Evolutionary conservation across 37 sponge, comb jelly and placozoan species (phyloP).

Genomic region (Halisarca cf. caerulea): DNA sequence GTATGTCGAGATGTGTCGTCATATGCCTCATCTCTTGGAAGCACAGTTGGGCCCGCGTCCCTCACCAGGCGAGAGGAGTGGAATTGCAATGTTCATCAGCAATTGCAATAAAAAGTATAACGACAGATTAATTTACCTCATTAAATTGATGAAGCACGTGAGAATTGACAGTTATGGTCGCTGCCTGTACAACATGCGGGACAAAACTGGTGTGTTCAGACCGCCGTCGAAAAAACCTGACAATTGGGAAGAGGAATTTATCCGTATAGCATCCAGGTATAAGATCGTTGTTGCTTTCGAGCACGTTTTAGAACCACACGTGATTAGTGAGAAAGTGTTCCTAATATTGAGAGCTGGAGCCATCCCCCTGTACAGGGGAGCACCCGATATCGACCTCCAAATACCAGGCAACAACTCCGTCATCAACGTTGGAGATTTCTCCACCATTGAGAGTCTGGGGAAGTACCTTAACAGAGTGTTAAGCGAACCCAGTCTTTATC

Average conservation of each 20-base stretch:
- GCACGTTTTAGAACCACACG: neutral
- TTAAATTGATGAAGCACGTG: slow-evolving; percentile 27
- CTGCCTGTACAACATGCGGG: slow-evolving; percentile 26
- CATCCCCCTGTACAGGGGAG: slow-evolving; percentile 19
- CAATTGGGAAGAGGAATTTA: slow-evolving; percentile 24
- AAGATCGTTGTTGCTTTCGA: slow-evolving; percentile 16
- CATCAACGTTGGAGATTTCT: slow-evolving; percentile 11
- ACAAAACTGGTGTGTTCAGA: slow-evolving; percentile 21
- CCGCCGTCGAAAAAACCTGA: slow-evolving; percentile 16
- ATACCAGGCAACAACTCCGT: slow-evolving; percentile 15
- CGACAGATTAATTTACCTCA: slow-evolving; percentile 5
- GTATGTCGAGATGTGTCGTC: neutral
- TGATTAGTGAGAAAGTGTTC: slow-evolving; percentile 16
- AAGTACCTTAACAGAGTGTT: slow-evolving; percentile 5
- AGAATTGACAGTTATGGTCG: slow-evolving; percentile 9
- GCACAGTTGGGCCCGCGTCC: neutral
- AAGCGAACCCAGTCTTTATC: neutral
- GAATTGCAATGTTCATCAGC: slow-evolving; percentile 30
- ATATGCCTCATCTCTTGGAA: slow-evolving; percentile 10
- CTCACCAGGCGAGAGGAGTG: neutral
- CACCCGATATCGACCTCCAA: neutral
- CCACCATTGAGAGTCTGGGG: slow-evolving; percentile 9
- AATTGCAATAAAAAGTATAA: slow-evolving; percentile 31
- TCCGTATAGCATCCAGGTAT: neutral
- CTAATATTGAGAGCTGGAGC: slow-evolving; percentile 12